phyloP scores from a whole-genome alignment of 2,113 vertebrate species.

The Scortum barcoo region DNA sequence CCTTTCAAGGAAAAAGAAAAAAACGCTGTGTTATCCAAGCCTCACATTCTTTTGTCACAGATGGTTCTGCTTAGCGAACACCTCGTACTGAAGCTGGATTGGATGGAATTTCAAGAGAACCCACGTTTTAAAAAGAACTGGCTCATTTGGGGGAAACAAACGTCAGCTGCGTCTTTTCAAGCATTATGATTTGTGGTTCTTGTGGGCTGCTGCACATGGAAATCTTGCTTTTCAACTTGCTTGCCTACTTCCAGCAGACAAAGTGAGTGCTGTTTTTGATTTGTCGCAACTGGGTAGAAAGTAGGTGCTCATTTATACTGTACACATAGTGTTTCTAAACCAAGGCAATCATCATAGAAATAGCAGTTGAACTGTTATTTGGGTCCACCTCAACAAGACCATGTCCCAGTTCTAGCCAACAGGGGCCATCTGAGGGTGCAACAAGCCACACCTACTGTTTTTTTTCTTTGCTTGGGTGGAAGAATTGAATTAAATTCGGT shows the following conservation, averaged over 20 bases:
- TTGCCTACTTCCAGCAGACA: conserved; percentile 14
- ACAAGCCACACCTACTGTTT: conserved; percentile 9
- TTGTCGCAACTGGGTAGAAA: background rate
- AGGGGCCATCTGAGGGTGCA: background rate
- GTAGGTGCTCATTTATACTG: background rate
- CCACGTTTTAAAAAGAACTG: conserved; percentile 51
- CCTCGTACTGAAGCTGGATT: conserved; percentile 42
- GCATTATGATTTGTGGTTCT: conserved; percentile 57
- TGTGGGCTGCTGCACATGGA: conserved; percentile 57
- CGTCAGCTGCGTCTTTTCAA: conserved; percentile 62
- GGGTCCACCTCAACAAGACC: background rate
- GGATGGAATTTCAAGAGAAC: conserved; percentile 62
- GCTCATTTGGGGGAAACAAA: conserved; percentile 65
- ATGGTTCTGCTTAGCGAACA: conserved; percentile 74
- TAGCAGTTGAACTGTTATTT: background rate
- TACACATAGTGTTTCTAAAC: conserved; percentile 19
- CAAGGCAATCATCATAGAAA: conserved; percentile 5
- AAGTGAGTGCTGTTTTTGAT: conserved; percentile 12
- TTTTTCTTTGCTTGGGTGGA: conserved; percentile 1
- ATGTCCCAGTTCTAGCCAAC: background rate
- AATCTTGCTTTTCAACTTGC: conserved; percentile 31
- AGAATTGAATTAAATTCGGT: conserved; percentile 3
- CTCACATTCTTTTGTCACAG: conserved; percentile 74
- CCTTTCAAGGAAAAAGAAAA: conserved; percentile 69
- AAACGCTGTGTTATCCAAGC: conserved; percentile 43